Evolutionary conservation across 2,113 vertebrate genomes (phyloP), one percentile per base, ranked within the genome.

Genomic region (Himantopus leucocephalus): DNA sequence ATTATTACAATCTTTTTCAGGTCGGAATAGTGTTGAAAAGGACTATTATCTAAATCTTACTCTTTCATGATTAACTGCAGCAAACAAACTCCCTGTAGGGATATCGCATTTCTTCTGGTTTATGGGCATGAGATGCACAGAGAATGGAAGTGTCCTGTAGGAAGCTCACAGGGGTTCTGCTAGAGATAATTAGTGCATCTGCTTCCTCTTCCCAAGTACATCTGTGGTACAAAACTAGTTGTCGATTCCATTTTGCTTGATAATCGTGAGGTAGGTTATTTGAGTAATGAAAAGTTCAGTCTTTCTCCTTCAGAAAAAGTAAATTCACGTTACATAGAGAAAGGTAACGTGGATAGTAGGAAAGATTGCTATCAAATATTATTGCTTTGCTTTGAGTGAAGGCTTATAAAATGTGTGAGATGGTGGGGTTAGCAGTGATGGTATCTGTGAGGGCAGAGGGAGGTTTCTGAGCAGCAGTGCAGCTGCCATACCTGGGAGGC

Each of bases 151-250:
- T 43, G 67, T 56, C 79, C 75, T 80, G 21, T 23, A n/a, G 71
- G 59, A 78, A 90, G 16, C 70, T 93, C 41, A 32, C 59, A 62
- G 72, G 70, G 73, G 59, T 84, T 81, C 64, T 77, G 43, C 45
- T 64, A 8, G 41, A 79, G 89, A 68, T 85, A 90, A 92, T 91
- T 67, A 82, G 45, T 78, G 66, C 85, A 92, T 88, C 74, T 96
- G 85, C 74, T 89, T 92, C 71, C 60, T 82, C 45, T 85, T 72
- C 73, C 91, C 47, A 71, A 55, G 77, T 85, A 81, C 16, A 74
- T 81, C 64, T 60, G 20, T 64, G 34, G 8, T 60, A 45, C 68
- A 76, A 80, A 89, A 47, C 35, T 48, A 56, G 27, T 52, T 85
- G 66, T 70, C 4, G 3, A 22, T 71, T 90, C 81, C 75, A 5